Conservation (phyloP, 2,888 invertebrate species). For the Chironomus tentans region DNA sequence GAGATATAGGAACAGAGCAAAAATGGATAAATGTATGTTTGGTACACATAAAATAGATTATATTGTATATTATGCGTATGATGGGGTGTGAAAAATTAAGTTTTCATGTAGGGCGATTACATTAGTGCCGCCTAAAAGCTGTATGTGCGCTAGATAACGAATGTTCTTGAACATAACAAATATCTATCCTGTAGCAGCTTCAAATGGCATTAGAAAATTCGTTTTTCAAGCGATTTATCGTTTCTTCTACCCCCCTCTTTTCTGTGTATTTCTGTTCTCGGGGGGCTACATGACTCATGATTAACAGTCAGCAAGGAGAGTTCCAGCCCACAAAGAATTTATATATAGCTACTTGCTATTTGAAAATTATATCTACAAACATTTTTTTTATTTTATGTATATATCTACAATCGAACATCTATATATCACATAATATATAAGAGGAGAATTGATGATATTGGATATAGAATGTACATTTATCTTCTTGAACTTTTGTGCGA, state of each 20-base stretch:
- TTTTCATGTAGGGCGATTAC: slow-evolving; percentile 24
- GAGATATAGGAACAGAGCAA: neutral
- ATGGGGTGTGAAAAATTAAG: slow-evolving; percentile 27
- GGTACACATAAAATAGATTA: slow-evolving; percentile 23
- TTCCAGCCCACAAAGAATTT: neutral
- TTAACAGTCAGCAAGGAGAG: neutral
- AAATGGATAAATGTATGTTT: neutral
- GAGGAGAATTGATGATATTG: neutral
- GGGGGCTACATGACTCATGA: neutral
- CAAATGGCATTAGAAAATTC: neutral
- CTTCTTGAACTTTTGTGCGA: neutral
- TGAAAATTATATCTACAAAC: slow-evolving; percentile 4
- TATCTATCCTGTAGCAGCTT: neutral
- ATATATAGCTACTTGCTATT: neutral
- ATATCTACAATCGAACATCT: neutral
- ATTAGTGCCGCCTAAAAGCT: slow-evolving; percentile 9
- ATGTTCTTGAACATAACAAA: neutral
- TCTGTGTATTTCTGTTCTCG: too few relatives aligned
- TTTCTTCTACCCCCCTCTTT: neutral
- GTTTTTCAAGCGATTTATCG: slow-evolving; percentile 10
- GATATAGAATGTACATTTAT: neutral
- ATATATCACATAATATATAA: slow-evolving; percentile 11
- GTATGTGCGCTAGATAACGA: slow-evolving; percentile 13
- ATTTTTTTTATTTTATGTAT: neutral
- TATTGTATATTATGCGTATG: slow-evolving; percentile 20